These are phyloP conservation scores for Chlorocebus sabaeus DNA, from an alignment of 2,113 vertebrate genomes.

Conservation along the genomic window DNA sequence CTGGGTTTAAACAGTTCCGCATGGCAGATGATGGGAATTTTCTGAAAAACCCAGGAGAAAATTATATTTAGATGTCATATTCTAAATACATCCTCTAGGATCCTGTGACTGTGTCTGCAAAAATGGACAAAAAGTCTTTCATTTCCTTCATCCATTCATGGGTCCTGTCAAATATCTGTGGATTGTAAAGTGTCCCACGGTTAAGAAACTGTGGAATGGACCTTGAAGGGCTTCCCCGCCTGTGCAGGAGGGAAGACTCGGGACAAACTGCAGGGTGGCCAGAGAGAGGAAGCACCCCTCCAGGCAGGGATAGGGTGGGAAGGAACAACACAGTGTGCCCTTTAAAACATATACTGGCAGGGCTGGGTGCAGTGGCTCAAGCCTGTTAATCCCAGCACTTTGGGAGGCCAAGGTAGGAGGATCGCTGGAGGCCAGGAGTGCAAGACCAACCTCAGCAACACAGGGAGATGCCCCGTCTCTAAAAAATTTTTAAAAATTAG, in stretches of 20 bases:
- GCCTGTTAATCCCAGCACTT: too few relatives aligned
- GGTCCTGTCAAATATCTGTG: neutral
- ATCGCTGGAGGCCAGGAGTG: too few relatives aligned
- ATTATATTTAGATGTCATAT: neutral
- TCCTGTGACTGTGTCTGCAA: too few relatives aligned
- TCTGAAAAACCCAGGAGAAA: neutral
- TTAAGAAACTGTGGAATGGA: neutral
- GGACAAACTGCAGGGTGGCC: neutral
- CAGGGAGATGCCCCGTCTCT: too few relatives aligned
- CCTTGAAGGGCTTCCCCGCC: neutral
- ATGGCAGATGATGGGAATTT: neutral
- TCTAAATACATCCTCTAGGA: neutral
- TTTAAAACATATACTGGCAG: neutral
- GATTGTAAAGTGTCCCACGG: neutral
- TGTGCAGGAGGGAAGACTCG: neutral
- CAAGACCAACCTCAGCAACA: too few relatives aligned
- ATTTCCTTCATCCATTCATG: neutral
- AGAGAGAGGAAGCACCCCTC: fast-evolving
- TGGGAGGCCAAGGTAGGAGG: too few relatives aligned
- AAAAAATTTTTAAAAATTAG: too few relatives aligned
- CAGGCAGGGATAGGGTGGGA: neutral
- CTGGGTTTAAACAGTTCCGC: neutral
- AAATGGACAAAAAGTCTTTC: neutral
- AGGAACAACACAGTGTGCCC: too few relatives aligned
- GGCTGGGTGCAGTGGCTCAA: too few relatives aligned